A percentile compares a stretch with the other conserved stretches of the same genome.
These are phyloP conservation scores for Falcaria lacertinaria DNA, from an alignment of 2,888 invertebrate species.

Conservation along the genomic window DNA sequence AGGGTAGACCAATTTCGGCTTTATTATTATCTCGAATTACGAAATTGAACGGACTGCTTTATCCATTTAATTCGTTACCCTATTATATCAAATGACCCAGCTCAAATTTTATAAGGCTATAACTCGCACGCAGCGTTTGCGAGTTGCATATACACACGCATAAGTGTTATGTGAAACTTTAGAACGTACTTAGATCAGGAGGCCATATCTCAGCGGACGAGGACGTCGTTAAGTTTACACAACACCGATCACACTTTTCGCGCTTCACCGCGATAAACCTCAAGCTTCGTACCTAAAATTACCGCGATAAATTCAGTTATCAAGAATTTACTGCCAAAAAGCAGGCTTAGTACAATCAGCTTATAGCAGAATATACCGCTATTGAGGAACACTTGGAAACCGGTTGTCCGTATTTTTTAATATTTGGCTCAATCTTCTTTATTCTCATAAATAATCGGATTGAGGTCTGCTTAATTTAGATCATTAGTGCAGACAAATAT, in stretches of 20 bases:
- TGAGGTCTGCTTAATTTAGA: too few species aligned
- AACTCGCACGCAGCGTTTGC: constrained; percentile 43
- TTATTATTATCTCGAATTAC: constrained; percentile 34
- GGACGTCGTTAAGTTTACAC: constrained; percentile 46
- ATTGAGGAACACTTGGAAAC: neutral
- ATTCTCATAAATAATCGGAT: too few species aligned
- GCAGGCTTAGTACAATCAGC: neutral
- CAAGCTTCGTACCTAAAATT: constrained; percentile 21
- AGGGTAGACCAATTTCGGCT: constrained; percentile 15
- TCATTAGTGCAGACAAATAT: too few species aligned
- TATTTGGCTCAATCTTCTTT: too few species aligned
- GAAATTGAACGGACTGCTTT: constrained; percentile 31
- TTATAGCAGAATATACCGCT: neutral
- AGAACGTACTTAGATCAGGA: constrained; percentile 45
- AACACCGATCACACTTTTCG: constrained; percentile 44
- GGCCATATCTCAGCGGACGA: constrained; percentile 51
- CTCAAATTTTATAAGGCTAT: constrained; percentile 57
- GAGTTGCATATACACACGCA: constrained; percentile 21
- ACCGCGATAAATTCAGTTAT: constrained; percentile 16
- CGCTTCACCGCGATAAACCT: constrained; percentile 38
- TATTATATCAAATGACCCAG: constrained; percentile 55
- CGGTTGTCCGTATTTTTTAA: neutral
- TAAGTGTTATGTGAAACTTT: constrained; percentile 28
- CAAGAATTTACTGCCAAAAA: neutral
- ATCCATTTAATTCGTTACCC: constrained; percentile 29